phyloP scores from a whole-genome alignment of 2,113 vertebrate species.

The Mustela nigripes region DNA sequence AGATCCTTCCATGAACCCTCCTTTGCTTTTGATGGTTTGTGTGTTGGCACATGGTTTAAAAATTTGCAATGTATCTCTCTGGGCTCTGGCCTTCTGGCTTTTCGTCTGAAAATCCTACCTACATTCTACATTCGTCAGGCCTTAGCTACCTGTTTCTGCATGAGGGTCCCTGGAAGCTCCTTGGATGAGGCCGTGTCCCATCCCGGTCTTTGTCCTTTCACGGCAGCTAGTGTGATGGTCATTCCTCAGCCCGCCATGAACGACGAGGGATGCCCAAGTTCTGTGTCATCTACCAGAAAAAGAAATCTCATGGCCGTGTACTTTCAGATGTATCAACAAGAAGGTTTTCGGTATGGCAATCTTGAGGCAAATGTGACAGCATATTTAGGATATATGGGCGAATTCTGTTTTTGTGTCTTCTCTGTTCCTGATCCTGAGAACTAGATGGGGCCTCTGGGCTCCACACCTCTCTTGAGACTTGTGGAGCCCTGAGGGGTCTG shows the following conservation, averaged over 20 bases:
- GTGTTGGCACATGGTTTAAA: background rate
- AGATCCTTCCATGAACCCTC: background rate
- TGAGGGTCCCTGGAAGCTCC: background rate
- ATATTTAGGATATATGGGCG: background rate
- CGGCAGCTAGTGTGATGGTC: rapidly evolving
- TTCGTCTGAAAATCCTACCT: background rate
- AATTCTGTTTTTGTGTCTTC: background rate
- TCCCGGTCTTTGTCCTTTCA: background rate
- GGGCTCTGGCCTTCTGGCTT: background rate
- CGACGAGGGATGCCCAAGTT: background rate
- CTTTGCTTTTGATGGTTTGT: background rate
- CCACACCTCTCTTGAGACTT: background rate
- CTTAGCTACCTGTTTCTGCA: rapidly evolving
- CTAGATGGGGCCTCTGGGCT: background rate
- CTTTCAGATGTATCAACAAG: background rate
- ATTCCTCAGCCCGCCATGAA: rapidly evolving
- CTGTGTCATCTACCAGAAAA: background rate
- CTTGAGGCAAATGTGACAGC: background rate
- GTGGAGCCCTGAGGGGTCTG: background rate
- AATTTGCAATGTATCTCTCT: no score
- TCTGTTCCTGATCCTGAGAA: background rate
- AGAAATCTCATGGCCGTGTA: background rate
- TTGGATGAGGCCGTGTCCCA: no score
- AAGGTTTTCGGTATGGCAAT: background rate
- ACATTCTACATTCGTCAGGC: background rate